phyloP scores from a whole-genome alignment of 2,113 vertebrate genomes.

The Thermophis baileyi region DNA sequence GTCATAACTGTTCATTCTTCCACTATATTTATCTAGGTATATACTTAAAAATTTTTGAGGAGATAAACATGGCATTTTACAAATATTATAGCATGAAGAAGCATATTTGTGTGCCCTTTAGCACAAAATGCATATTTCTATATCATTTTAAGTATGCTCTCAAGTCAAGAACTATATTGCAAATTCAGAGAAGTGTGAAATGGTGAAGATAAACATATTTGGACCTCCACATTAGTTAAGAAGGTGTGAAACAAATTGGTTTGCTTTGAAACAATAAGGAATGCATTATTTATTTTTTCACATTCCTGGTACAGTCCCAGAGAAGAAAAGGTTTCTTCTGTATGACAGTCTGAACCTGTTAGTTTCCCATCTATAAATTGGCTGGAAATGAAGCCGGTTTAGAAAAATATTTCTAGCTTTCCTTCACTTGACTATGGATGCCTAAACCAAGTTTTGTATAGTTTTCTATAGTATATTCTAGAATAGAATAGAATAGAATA shows the following conservation, averaged over 20 bases:
- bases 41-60: background rate
- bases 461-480: no score
- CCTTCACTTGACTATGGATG: background rate
- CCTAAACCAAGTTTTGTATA: background rate
- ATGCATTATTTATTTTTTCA: background rate
- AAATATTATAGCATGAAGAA: background rate
- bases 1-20: background rate
- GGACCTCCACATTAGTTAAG: background rate
- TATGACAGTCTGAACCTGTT: background rate
- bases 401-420: background rate
- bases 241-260: background rate
- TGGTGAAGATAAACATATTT: background rate
- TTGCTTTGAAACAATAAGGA: background rate
- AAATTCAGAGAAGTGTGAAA: background rate
- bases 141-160: background rate
- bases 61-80: background rate
- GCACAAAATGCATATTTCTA: background rate
- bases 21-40: background rate
- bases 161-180: background rate
- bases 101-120: background rate
- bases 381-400: background rate
- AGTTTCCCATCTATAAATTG: background rate
- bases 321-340: background rate
- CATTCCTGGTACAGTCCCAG: background rate
- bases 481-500: no score